Base-by-base conservation (phyloP, 35 echinoderm and acorn worm genomes). In the Strongylocentrotus purpuratus region DNA sequence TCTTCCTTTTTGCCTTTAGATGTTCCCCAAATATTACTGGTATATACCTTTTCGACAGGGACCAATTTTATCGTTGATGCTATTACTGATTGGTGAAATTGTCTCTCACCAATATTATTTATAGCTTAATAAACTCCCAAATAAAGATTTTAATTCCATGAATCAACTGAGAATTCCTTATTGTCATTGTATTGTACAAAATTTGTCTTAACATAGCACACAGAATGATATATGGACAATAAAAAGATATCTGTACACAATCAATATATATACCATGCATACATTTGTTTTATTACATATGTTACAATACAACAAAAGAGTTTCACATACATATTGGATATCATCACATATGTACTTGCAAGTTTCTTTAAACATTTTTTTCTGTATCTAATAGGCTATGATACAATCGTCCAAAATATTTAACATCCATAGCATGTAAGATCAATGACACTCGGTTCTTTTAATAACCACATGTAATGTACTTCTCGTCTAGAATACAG, bases 211-310 rank as follows among this genome's bases (percentile, higher is more conserved):
- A 55, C 50, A 55, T 55, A 59, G 17, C 17, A 78, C 25, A 78
- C 22, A 78, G 1, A 78, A 78, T 78, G 65, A 78, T n/a, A 78
- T 2, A 50, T 14, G 15, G 65, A n/a, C 20, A 78, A 8, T 31
- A 78, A 28, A 78, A 78, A 28, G 65, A 78, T 22, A 78, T 9
- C 7, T 55, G 50, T 55, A 78, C 20, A 28, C 65, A n/a, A 7
- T 78, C 25, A 4, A 25, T n/a, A 41, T 41, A 41, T 41, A 78
- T 78, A 78, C 20, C 65, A 78, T 78, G 65, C 65, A 78, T 78
- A 78, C 65, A 78, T 78, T 78, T 78, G 22, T 78, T 78, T 78
- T 78, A 78, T 78, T 78, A 78, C 65, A 78, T 78, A 78, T 78
- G 65, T 78, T 78, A 78, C 65, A 70, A 70, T 50, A 50, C 61